A percentile compares a stretch with the other conserved stretches of the same genome.
phyloP scores from a whole-genome alignment of 2,113 vertebrate genomes.

The Pithys albifrons region DNA sequence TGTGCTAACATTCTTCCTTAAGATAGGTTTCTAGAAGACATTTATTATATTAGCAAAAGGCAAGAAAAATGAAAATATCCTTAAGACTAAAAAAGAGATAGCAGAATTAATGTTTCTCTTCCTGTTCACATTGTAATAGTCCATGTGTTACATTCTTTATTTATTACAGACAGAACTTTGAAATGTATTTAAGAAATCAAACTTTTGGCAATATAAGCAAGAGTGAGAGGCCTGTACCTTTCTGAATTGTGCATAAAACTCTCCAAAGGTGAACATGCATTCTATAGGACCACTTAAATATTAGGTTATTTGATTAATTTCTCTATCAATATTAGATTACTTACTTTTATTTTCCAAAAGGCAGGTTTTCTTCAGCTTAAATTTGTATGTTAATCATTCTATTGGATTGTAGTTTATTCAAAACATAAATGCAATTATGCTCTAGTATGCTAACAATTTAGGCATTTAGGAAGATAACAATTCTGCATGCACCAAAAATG shows the following conservation, averaged over 20 bases:
- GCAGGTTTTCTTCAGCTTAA: background rate
- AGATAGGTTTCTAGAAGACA: background rate
- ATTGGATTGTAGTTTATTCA: background rate
- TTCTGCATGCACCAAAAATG: background rate
- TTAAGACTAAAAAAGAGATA: background rate
- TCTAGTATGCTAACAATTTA: background rate
- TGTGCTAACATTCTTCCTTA: background rate
- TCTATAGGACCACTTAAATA: background rate
- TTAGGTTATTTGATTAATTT: background rate
- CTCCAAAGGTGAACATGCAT: background rate
- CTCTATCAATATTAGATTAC: background rate
- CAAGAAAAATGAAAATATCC: background rate
- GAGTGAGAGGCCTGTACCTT: background rate
- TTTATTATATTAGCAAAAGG: background rate
- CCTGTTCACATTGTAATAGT: background rate
- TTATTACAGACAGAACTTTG: background rate
- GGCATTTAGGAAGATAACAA: background rate
- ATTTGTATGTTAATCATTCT: background rate
- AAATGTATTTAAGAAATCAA: background rate
- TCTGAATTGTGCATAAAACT: background rate
- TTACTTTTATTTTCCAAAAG: background rate
- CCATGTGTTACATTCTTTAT: background rate
- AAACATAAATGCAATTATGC: background rate
- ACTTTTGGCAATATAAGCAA: background rate
- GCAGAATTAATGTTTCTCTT: background rate